Base-by-base conservation (phyloP, 2,797 vertebrate genomes). In the Huso huso region DNA sequence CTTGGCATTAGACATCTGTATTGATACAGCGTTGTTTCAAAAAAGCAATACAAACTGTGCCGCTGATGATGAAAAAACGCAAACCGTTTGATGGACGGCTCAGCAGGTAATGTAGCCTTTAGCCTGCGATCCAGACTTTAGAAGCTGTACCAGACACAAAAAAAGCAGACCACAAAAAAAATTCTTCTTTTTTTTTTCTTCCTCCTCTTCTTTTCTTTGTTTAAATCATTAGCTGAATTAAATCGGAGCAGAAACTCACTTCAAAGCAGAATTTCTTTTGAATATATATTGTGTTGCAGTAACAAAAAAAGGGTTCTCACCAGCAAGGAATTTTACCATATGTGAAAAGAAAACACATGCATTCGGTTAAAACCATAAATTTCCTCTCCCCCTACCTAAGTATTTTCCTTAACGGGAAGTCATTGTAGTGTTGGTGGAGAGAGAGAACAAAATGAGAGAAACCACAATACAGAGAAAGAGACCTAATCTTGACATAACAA, bases 231-330 rank as follows among this genome's bases (percentile, higher is more conserved):
- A 86, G 79, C 80, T 81, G 88, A 86, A 84, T 81, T 79, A 84
- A 74, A 57, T 64, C 71, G 57, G 69, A 76, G 69, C 74, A 74
- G 69, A 55, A 72, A 72, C 75, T 76, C 71, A 85, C 83, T 87
- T 88, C 89, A 89, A 91, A 90, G 86, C 78, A 78, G 70, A 10
- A 53, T 83, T 86, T 80, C 82, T 37, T 86, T 82, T 75, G 80
- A 86, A 80, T 82, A 81, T 85, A 82, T 81, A 83, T 84, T 85
- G 84, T 92, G 86, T 88, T 90, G 86, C 85, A 87, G 80, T 81
- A 86, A 82, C 83, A 86, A 89, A 67, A 83, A 86, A 58, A 50
- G 64, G 74, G 64, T 82, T 83, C 81, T 74, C 77, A 80, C 78
- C 76, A 76, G 69, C 81, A 79, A 80, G 76, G 79, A 82, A 78